Percentiles rank a stretch among this genome's conserved stretches.
Conservation (phyloP, 2,888 invertebrate species). For the Limulus polyphemus region DNA sequence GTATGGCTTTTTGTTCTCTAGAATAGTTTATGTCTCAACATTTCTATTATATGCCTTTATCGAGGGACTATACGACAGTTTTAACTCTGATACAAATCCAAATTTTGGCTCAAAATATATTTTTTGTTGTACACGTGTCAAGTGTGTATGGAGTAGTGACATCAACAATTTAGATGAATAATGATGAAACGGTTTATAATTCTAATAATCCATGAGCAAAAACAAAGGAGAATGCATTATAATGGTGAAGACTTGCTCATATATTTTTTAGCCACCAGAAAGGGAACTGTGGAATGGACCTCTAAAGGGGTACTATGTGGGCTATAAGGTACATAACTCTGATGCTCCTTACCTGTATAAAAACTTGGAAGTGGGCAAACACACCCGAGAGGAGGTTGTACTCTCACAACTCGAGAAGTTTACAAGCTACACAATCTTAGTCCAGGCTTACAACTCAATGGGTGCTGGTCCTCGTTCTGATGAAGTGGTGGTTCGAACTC, state of each 20-base stretch:
- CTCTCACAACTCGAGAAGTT: conserved; percentile 36
- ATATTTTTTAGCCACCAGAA: conserved; percentile 48
- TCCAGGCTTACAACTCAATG: conserved; percentile 36
- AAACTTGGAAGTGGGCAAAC: conserved; percentile 27
- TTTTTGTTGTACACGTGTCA: no score
- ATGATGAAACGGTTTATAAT: no score
- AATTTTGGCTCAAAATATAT: no score
- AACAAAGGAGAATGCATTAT: no score
- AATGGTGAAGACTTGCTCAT: not conserved
- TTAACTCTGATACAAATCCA: no score
- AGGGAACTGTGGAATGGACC: conserved; percentile 29
- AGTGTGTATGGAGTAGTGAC: no score
- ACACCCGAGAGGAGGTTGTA: conserved; percentile 17
- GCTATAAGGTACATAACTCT: conserved; percentile 32
- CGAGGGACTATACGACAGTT: no score
- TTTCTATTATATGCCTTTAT: not conserved
- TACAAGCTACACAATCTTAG: conserved; percentile 36
- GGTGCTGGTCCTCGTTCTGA: conserved; percentile 37
- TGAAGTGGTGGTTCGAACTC: conserved; percentile 34
- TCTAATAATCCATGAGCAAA: no score
- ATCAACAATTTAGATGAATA: no score
- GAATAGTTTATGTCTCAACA: not conserved
- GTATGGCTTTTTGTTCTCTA: not conserved
- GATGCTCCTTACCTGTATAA: conserved; percentile 36
- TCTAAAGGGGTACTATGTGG: conserved; percentile 27